Evolutionary conservation across 2,888 invertebrate genomes (phyloP).

Genomic region (Formica aserva): DNA sequence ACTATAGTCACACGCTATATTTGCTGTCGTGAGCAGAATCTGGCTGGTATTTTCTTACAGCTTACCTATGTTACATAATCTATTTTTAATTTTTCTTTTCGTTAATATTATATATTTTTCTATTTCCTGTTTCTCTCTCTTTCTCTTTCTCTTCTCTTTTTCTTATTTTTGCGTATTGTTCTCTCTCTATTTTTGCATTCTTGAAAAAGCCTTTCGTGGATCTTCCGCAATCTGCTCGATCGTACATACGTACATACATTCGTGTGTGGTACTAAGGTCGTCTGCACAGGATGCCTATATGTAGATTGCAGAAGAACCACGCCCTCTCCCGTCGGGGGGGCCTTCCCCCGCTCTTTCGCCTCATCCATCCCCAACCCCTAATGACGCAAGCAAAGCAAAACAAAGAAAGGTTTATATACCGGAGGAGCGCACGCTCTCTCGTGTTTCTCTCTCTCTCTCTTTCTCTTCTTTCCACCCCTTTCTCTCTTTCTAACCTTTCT

Average conservation of each 20-base stretch:
- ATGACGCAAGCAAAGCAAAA: slow-evolving; percentile 87
- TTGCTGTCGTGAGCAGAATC: not conserved
- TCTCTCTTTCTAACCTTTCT: slow-evolving; percentile 52
- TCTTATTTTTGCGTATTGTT: not conserved
- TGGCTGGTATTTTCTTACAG: not conserved
- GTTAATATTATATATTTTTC: not conserved
- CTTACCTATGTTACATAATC: not conserved
- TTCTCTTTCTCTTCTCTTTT: not conserved
- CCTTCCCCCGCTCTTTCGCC: slow-evolving; percentile 71
- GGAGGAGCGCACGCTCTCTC: slow-evolving; percentile 72
- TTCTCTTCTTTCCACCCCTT: slow-evolving; percentile 60
- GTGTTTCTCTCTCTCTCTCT: slow-evolving; percentile 59
- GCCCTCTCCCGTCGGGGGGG: slow-evolving; percentile 81
- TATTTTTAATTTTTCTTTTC: not conserved
- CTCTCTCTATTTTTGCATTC: not conserved
- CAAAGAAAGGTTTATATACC: slow-evolving; percentile 87
- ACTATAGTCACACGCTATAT: too few species aligned
- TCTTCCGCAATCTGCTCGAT: not conserved
- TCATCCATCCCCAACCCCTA: slow-evolving; percentile 84
- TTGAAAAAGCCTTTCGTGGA: not conserved
- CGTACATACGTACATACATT: slow-evolving; percentile 68
- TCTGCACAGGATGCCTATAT: slow-evolving; percentile 79
- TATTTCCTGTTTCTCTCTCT: not conserved
- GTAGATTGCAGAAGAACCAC: slow-evolving; percentile 84
- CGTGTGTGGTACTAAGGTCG: slow-evolving; percentile 69